Evolutionary conservation across 2,113 vertebrate genomes (phyloP), one percentile per base, ranked within the genome.

Genomic region (Chloroceryle aenea): DNA sequence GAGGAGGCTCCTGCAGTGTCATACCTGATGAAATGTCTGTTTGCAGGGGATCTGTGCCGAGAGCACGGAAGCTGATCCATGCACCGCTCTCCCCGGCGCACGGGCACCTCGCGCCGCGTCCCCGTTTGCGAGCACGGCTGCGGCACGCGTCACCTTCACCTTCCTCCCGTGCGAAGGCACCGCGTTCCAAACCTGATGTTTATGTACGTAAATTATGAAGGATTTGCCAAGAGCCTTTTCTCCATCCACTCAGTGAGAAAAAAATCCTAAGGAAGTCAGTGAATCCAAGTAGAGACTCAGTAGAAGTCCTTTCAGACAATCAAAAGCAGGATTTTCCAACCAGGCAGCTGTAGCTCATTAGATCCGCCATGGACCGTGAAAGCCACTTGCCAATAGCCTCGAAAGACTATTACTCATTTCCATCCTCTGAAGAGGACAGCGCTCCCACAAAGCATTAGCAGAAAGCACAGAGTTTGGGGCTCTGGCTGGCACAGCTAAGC

Each of bases 321-420:
- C 78, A 64, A 96, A 95, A 85, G 93, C 84, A 89, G 85, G 96
- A 93, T 97, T 97, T 96, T 95, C 95, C 96, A 97, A 76, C 36
- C 71, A 93, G 83, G 82, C 95, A 97, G 89, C 85, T 96, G 94
- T 91, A 97, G 94, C 82, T 97, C 97, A 96, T 97, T 97, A 97
- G 94, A 85, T 96, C 92, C 3, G 45, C 85, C 63, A 71, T 56
- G 72, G 91, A 97, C 93, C 40, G 4, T 97, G 97, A 96, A 97
- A 98, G 89, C 81, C 85, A 94, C 96, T 97, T 97, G 95, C 95
- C 97, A 98, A 79, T 95, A 97, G 90, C 86, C 94, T 90, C 3
- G 1, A 64, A 94, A 94, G 93, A 78, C 79, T 73, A 69, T 94
- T 96, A 90, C 82, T 96, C 90, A 93, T 81, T 93, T 93, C 95